A percentile compares a stretch with the other conserved stretches of the same genome.
Evolutionary conservation across 2,113 vertebrate genomes (phyloP).

Genomic region (Hydrolagus affinis): DNA sequence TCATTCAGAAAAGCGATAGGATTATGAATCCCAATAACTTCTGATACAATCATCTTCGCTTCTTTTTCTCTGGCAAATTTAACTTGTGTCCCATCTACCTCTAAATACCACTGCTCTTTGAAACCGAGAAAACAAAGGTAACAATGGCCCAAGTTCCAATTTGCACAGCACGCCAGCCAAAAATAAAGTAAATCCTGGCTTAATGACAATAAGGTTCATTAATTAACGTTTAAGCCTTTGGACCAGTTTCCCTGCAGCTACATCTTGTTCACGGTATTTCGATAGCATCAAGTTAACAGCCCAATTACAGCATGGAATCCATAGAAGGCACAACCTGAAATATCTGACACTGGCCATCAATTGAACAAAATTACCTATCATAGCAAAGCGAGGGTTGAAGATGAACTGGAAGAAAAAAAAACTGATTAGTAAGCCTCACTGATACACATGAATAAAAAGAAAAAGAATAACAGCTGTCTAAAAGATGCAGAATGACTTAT

Average conservation of each 20-base stretch:
- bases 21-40: not conserved
- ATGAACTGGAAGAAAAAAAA: not conserved
- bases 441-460: not conserved
- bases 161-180: not conserved
- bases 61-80: not conserved
- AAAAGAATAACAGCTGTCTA: not conserved
- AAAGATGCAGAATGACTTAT: not conserved
- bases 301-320: conserved; percentile 23
- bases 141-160: not conserved
- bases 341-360: conserved; percentile 15
- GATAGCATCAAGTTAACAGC: conserved; percentile 14
- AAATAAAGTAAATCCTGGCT: not conserved
- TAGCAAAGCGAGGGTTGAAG: not conserved
- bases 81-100: not conserved
- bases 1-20: not conserved
- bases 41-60: not conserved
- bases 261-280: conserved; percentile 20
- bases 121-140: not conserved
- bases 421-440: not conserved
- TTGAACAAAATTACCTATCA: conserved; percentile 18
- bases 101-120: not conserved
- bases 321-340: conserved; percentile 10
- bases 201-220: conserved; percentile 6
- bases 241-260: conserved; percentile 11
- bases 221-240: conserved; percentile 1